Evolutionary conservation across 2,797 vertebrate genomes (phyloP), one percentile per base, ranked within the genome.

Genomic region (Spinibarbus caldwelli): DNA sequence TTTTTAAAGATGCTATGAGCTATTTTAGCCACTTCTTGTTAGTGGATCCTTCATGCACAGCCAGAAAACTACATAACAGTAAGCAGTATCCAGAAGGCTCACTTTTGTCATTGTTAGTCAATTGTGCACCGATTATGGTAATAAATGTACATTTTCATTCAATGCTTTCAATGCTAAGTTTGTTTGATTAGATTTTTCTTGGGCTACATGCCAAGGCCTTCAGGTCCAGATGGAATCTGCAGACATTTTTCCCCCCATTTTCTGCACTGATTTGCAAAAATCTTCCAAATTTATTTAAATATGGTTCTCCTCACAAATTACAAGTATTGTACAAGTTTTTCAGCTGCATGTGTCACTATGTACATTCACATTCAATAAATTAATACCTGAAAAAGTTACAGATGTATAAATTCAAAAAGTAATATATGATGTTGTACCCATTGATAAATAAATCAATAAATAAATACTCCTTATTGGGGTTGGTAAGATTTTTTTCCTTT

Each of bases 131-230:
- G 38, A 47, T 82, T n/a, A 71, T 7, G 26, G 21, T 47, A 29
- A 45, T 82, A 62, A 62, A 82, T 73, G 12, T 36, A n/a, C 0
- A 57, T 26, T 62, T 82, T 45, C 3, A 59, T 82, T 72, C 49
- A 72, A 23, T 31, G 4, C 47, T 54, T 54, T 7, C 21, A 21
- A 54, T 23, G 52, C 21, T 29, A 62, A 45, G 36, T 76, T 23
- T n/a, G 38, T 54, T 76, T 54, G 1, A 75, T 75, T 1, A 21
- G 8, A 47, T 3, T 31, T 31, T 21, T 29, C 9, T 14, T 14
- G 68, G 38, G 38, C 68, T 21, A 29, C 29, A 52, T 34, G 12
- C 2, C 45, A 49, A 73, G 3, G 19, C 47, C 45, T 52, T 31
- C 45, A 52, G 72, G 47, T 75, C 6, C 29, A 75, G 19, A 52